phyloP scores from a whole-genome alignment of 2,888 invertebrate species.

The Pseudococcus viburni region DNA sequence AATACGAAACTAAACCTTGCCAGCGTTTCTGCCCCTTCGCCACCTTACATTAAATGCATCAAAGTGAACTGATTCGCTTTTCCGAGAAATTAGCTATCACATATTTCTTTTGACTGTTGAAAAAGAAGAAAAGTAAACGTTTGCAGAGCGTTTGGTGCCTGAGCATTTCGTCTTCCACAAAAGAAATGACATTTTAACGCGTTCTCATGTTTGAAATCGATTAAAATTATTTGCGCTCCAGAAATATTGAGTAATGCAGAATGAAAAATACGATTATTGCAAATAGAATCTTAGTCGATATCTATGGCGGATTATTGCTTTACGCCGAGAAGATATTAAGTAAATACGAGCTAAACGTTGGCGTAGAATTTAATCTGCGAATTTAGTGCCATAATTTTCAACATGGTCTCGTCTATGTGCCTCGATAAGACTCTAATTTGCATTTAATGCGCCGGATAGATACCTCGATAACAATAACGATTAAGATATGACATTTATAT shows the following conservation, averaged over 20 bases:
- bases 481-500: not conserved
- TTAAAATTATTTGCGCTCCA: conserved; percentile 49
- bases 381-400: not conserved
- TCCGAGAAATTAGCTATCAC: conserved; percentile 41
- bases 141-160: not conserved
- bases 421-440: conserved; percentile 9
- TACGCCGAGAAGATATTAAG: not conserved
- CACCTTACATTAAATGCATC: conserved; percentile 16
- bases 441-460: not conserved
- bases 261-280: not conserved
- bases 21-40: not conserved
- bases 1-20: not conserved
- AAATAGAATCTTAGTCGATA: not conserved
- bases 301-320: not conserved
- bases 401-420: not conserved
- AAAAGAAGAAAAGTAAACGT: conserved; percentile 47
- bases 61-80: conserved; percentile 47
- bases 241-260: conserved; percentile 13
- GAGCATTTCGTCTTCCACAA: conserved; percentile 4
- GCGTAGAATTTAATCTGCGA: not conserved
- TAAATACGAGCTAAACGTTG: not conserved
- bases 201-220: conserved; percentile 35
- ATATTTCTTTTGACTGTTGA: conserved; percentile 28
- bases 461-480: not conserved
- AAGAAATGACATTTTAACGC: conserved; percentile 42